Evolutionary conservation across 35 echinoderm and acorn worm genomes (phyloP).

Genomic region (Apostichopus japonicus): DNA sequence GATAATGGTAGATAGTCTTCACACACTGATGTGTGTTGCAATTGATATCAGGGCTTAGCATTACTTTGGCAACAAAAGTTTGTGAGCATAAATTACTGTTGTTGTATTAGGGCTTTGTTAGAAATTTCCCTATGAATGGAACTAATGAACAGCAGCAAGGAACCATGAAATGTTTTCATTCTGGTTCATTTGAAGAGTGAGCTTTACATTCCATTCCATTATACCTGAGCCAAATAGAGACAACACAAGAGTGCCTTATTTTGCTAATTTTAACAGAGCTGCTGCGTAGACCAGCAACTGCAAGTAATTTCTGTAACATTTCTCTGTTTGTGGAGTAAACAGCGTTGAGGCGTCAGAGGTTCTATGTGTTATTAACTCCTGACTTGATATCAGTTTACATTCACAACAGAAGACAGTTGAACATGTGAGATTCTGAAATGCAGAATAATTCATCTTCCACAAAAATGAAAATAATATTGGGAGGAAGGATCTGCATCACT

Average conservation of each 20-base stretch:
- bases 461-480: not conserved
- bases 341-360: not conserved
- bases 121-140: too few relatives aligned
- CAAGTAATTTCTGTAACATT: not conserved
- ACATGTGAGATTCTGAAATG: not conserved
- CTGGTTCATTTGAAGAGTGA: too few relatives aligned
- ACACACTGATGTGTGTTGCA: too few relatives aligned
- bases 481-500: too few relatives aligned
- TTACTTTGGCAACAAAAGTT: too few relatives aligned
- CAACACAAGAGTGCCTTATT: not conserved
- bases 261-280: not conserved
- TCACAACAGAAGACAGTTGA: not conserved
- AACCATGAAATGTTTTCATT: too few relatives aligned
- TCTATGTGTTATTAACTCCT: not conserved
- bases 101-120: too few relatives aligned
- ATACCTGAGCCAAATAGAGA: not conserved
- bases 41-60: too few relatives aligned
- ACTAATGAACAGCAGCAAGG: too few relatives aligned
- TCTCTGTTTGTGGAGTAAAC: not conserved
- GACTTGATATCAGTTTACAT: not conserved
- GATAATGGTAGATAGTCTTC: too few relatives aligned
- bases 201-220: not conserved
- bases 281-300: not conserved
- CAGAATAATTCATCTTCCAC: not conserved
- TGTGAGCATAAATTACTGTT: too few relatives aligned